Base-by-base conservation (phyloP, 2,113 vertebrate species). In the Leptosomus discolor region DNA sequence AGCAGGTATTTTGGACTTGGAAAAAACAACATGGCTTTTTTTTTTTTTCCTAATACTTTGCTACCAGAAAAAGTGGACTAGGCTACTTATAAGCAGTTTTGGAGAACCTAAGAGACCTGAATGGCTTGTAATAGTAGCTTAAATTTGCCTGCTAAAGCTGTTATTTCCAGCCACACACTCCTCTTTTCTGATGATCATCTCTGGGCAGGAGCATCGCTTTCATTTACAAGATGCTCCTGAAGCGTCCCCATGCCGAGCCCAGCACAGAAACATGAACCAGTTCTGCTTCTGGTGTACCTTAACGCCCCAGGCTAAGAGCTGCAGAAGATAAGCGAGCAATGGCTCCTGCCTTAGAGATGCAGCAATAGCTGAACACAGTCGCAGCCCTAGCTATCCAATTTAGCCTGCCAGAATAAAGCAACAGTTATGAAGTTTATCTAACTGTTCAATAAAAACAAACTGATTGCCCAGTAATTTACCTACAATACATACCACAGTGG, bases 81-180 rank as follows among this genome's bases (percentile, higher is more conserved):
- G 13, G 60, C 9, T 58, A 53, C 29, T 48, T 53, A 8, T 0
- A 51, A 34, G 32, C 22, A 30, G 18, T 60, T 79, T 46, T 48
- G 9, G 8, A 48, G 23, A 60, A 68, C 3, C 0, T 15, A 54
- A 30, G 34, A 88, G 23, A 63, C 8, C 10, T 3, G 6, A 45
- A 64, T 8, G 16, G 22, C 16, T 57, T 53, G 1, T 7, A 63
- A 19, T 1, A 45, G 23, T 9, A 86, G 24, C 29, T 67, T 56
- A 27, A 60, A 56, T 71, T 32, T 17, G 23, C 23, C 51, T n/a
- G 23, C n/a, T 85, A 26, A 39, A 45, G 32, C 17, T n/a, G 8
- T 12, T 32, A 7, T 5, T 9, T 30, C 23, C 36, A 48, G 34
- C 16, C 64, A 39, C 21, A 4, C 0, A 0, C 12, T n/a, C 9